phyloP scores from a whole-genome alignment of 1,140 invertebrate species.

The Pogonognathellus flavescens region DNA sequence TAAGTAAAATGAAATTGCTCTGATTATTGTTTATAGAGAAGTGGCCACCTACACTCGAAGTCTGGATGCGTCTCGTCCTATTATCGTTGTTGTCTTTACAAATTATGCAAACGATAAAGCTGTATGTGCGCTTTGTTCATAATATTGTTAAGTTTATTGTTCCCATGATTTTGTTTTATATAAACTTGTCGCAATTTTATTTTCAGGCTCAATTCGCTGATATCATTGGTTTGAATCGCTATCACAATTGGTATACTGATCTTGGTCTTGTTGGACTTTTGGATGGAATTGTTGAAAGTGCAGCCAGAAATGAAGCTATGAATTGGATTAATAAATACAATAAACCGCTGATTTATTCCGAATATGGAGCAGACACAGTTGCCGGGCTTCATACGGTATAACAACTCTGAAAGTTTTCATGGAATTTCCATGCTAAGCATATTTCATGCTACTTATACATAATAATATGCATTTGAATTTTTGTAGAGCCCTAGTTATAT shows the following conservation, averaged over 20 bases:
- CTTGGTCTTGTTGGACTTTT: constrained; percentile 6
- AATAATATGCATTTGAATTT: not conserved
- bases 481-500: constrained; percentile 71
- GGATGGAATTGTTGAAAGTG: constrained; percentile 69
- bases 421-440: not conserved
- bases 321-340: constrained; percentile 72
- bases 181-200: no score
- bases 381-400: constrained; percentile 74
- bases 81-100: constrained; percentile 68
- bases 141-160: no score
- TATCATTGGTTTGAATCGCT: constrained; percentile 76
- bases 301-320: constrained; percentile 49
- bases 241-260: constrained; percentile 77
- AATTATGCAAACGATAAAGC: constrained; percentile 67
- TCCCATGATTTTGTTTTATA: no score
- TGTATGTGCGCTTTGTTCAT: no score
- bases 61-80: constrained; percentile 68
- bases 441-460: no score
- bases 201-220: constrained; percentile 74
- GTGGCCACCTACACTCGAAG: constrained; percentile 66
- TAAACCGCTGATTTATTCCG: constrained; percentile 76
- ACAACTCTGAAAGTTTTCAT: not conserved
- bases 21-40: constrained; percentile 64
- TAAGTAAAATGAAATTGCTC: not conserved
- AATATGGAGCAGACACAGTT: constrained; percentile 78